phyloP scores from a whole-genome alignment of 2,113 vertebrate genomes.

The Zapornia atra region DNA sequence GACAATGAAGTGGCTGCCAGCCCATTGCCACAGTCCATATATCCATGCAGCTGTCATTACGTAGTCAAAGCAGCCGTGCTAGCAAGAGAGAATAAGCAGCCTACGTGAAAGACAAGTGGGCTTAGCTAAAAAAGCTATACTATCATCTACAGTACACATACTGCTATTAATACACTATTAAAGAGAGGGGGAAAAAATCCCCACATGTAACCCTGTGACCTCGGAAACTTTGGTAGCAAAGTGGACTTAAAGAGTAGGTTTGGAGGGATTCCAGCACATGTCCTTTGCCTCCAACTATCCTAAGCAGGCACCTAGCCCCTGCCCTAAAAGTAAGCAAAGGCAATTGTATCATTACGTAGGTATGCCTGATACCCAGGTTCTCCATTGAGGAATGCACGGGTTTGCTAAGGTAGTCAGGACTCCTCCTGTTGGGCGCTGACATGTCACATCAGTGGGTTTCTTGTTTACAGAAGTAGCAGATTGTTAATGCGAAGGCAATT shows the following conservation, averaged over 20 bases:
- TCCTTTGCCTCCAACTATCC: not conserved
- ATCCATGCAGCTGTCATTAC: slow-evolving; percentile 63
- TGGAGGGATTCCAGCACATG: not conserved
- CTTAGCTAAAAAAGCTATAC: not conserved
- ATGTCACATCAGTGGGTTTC: slow-evolving; percentile 31
- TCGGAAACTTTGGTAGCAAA: not conserved
- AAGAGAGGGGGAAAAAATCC: not conserved
- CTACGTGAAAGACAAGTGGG: not conserved
- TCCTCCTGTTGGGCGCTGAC: not conserved
- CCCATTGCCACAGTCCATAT: slow-evolving; percentile 73
- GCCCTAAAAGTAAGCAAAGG: not conserved
- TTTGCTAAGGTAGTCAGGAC: slow-evolving; percentile 36
- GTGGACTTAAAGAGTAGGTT: not conserved
- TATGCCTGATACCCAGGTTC: not conserved
- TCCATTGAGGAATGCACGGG: not conserved
- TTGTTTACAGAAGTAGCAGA: slow-evolving; percentile 57
- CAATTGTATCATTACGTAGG: not conserved
- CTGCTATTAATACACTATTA: not conserved
- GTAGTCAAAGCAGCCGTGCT: not conserved
- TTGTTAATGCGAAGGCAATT: slow-evolving; percentile 61
- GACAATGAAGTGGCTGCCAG: slow-evolving; percentile 67
- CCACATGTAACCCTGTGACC: not conserved
- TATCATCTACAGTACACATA: not conserved
- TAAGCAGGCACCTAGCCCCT: not conserved
- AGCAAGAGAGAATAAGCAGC: not conserved